phyloP scores from a whole-genome alignment of 2,113 vertebrate species.

The Heloderma charlesbogerti region DNA sequence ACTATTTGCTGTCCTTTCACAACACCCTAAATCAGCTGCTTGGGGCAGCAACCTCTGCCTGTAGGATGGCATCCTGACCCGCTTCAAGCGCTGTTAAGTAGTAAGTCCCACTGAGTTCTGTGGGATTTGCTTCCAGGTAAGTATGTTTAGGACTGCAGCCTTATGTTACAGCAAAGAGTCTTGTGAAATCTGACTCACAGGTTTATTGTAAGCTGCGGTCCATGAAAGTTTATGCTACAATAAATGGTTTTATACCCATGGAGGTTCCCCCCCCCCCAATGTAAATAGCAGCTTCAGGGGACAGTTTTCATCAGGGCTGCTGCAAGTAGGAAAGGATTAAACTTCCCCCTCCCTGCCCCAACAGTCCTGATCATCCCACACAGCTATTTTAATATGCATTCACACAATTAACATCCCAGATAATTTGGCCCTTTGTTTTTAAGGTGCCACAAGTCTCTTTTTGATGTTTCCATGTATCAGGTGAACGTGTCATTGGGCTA shows the following conservation, averaged over 20 bases:
- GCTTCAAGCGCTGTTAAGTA: neutral
- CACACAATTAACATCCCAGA: too few relatives aligned
- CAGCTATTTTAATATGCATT: neutral
- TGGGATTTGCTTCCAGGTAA: neutral
- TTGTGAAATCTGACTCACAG: too few relatives aligned
- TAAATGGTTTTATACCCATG: too few relatives aligned
- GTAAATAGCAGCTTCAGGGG: neutral
- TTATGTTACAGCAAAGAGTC: too few relatives aligned
- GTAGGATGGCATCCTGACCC: too few relatives aligned
- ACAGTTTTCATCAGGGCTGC: neutral
- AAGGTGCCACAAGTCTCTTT: too few relatives aligned
- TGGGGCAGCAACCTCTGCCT: neutral
- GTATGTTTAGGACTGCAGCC: neutral
- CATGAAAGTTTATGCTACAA: too few relatives aligned
- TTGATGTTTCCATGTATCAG: too few relatives aligned
- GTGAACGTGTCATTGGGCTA: too few relatives aligned
- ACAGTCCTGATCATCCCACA: neutral
- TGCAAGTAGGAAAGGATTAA: neutral
- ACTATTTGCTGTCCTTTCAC: neutral
- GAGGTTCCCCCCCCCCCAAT: neutral
- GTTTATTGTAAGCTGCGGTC: too few relatives aligned
- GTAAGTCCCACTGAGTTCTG: neutral
- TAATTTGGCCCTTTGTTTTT: too few relatives aligned
- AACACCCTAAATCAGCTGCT: neutral
- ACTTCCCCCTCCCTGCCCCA: neutral